Conservation (phyloP, 2,888 invertebrate genomes). For the Beris chalybata region DNA sequence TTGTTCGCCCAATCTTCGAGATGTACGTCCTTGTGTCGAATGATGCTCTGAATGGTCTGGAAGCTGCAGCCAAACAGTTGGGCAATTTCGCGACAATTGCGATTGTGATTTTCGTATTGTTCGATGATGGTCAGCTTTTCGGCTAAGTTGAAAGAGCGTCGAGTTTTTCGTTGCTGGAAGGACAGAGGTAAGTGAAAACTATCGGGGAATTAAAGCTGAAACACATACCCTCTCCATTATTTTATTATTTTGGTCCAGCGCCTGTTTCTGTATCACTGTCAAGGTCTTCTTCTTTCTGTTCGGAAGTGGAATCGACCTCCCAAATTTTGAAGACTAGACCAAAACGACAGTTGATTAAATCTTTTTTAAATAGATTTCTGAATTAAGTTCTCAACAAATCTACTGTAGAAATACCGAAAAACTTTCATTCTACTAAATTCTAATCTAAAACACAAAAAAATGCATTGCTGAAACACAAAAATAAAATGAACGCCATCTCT, state of each 20-base stretch:
- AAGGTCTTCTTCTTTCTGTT: constrained; percentile 20
- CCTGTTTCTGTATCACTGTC: constrained; percentile 22
- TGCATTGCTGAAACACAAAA: no score
- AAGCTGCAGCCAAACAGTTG: constrained; percentile 27
- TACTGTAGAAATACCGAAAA: no score
- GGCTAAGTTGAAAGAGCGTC: constrained; percentile 33
- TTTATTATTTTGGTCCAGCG: constrained; percentile 32
- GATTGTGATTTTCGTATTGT: constrained; percentile 12
- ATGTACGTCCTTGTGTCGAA: constrained; percentile 27
- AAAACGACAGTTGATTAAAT: no score
- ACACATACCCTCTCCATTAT: constrained; percentile 44
- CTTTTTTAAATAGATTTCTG: no score
- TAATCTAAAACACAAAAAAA: no score
- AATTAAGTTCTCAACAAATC: no score
- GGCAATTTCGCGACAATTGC: constrained; percentile 18
- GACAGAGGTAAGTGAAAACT: constrained; percentile 35
- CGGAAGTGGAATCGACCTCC: no score
- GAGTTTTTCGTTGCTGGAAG: constrained; percentile 33
- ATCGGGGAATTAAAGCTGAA: constrained; percentile 50
- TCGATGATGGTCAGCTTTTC: constrained; percentile 20
- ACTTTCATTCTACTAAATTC: no score
- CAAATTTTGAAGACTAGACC: no score
- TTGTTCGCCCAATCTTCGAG: constrained; percentile 28
- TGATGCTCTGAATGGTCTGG: constrained; percentile 26
- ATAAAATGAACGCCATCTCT: no score